Evolutionary conservation across 2,113 vertebrate genomes (phyloP).

Genomic region (Nanorana parkeri): DNA sequence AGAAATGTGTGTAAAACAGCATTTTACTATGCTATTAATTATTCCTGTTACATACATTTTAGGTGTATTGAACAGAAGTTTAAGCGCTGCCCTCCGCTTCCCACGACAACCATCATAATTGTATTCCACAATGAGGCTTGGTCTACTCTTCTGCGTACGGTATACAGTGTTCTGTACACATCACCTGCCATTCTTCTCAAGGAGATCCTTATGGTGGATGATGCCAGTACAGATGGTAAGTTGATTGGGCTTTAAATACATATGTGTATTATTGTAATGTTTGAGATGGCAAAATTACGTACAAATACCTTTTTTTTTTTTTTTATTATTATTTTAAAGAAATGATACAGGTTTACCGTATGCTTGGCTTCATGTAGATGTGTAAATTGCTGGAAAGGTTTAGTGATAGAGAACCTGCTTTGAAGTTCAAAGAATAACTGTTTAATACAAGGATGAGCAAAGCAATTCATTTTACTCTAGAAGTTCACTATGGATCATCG

Average conservation of each 20-base stretch:
- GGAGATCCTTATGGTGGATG: conserved; percentile 97
- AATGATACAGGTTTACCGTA: no score
- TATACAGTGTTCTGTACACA: conserved; percentile 95
- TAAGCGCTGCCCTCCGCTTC: conserved; percentile 89
- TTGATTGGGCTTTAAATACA: neutral
- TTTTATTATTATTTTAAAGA: no score
- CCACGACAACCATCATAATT: conserved; percentile 94
- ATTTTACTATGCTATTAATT: neutral
- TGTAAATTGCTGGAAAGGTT: no score
- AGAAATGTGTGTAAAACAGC: no score
- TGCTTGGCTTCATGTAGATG: no score
- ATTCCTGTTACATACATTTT: neutral
- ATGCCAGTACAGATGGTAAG: conserved; percentile 94
- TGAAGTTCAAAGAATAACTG: no score
- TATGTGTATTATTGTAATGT: neutral
- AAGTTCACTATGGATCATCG: no score
- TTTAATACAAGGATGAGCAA: no score
- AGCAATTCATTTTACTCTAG: no score
- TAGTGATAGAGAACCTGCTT: no score
- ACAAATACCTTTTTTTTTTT: no score
- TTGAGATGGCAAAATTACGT: no score
- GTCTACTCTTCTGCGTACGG: conserved; percentile 94
- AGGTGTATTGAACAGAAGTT: conserved; percentile 98
- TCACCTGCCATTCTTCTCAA: conserved; percentile 93
- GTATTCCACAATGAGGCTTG: conserved; percentile 98